These are phyloP conservation scores for Octomys mimax DNA, from an alignment of 2,797 vertebrate species.

Conservation along the genomic window DNA sequence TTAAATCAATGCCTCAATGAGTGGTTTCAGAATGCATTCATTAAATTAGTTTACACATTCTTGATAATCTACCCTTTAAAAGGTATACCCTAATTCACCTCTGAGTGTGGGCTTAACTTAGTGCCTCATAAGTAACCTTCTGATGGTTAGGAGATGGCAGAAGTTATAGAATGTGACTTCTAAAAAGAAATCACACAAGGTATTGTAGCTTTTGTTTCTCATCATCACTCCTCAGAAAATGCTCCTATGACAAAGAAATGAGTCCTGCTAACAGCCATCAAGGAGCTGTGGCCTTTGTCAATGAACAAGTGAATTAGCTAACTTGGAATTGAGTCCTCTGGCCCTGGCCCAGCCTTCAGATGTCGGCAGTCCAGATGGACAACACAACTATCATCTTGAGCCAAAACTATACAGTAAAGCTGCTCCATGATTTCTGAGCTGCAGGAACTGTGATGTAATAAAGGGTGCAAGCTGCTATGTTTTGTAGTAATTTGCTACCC, in stretches of 20 bases:
- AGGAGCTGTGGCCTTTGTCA: not conserved
- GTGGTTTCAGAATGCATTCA: not conserved
- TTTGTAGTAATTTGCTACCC: slow-evolving; percentile 1
- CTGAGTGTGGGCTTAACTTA: not conserved
- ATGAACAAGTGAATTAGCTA: not conserved
- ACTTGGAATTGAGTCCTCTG: not conserved
- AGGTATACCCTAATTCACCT: not conserved
- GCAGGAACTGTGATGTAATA: not conserved
- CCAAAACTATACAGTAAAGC: not conserved
- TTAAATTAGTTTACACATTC: not conserved
- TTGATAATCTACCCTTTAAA: not conserved
- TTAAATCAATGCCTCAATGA: not conserved
- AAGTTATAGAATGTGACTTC: not conserved
- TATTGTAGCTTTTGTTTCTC: not conserved
- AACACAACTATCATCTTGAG: not conserved
- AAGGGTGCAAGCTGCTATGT: not conserved
- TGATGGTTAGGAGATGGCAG: not conserved
- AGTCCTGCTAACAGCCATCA: not conserved
- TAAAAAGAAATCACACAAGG: not conserved
- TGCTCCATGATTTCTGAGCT: not conserved
- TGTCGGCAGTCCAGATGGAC: not conserved
- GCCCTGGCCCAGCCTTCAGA: not conserved
- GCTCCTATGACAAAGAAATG: not conserved
- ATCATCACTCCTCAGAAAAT: not conserved
- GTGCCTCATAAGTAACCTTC: not conserved